phyloP scores from a whole-genome alignment of 2,113 vertebrate species.

The Chionodraco myersi region DNA sequence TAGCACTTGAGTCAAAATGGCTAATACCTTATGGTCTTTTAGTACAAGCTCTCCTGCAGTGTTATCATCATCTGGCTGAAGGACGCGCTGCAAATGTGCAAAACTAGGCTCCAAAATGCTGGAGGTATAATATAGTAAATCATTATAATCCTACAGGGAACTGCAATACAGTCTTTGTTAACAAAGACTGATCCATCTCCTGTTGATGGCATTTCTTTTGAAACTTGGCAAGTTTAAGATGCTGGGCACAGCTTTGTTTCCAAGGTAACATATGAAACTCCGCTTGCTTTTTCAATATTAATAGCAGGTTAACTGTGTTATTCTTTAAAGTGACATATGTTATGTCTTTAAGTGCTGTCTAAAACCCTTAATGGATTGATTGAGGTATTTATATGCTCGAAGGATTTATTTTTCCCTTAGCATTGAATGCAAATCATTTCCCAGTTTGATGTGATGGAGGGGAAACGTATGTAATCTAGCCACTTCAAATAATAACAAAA shows the following conservation, averaged over 20 bases:
- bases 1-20: too few species aligned
- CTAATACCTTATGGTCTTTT: neutral
- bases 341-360: neutral
- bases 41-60: neutral
- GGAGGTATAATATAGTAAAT: neutral
- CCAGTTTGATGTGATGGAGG: neutral
- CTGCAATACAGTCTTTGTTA: conserved; percentile 1
- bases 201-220: conserved; percentile 34
- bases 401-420: neutral
- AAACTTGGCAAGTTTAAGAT: conserved; percentile 38
- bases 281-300: conserved; percentile 4
- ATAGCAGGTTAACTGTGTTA: conserved; percentile 2
- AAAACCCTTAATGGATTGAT: conserved; percentile 16
- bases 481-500: conserved; percentile 6
- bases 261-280: conserved; percentile 33
- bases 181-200: neutral
- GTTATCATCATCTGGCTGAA: neutral
- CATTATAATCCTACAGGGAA: neutral
- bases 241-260: conserved; percentile 42
- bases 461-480: neutral
- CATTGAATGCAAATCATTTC: conserved; percentile 20
- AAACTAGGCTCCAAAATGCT: neutral
- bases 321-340: neutral
- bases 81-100: neutral
- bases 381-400: neutral